These are phyloP conservation scores for Microplitis demolitor DNA, from an alignment of 1,140 invertebrate species.

Conservation along the genomic window DNA sequence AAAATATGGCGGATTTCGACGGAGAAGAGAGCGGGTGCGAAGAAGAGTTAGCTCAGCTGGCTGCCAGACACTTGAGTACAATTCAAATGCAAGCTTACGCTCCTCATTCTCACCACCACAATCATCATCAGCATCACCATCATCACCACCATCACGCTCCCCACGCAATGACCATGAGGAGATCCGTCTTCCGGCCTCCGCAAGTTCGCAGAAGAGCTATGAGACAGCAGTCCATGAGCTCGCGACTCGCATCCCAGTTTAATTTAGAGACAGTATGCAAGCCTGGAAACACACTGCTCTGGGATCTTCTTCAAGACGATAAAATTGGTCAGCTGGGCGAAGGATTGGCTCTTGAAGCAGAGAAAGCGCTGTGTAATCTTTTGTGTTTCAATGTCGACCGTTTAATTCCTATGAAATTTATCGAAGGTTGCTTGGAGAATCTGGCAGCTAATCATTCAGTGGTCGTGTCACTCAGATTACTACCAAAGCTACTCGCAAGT, in stretches of 20 bases:
- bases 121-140: conserved; percentile 27
- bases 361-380: conserved; percentile 87
- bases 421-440: conserved; percentile 92
- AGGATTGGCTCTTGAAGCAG: conserved; percentile 86
- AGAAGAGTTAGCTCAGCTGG: conserved; percentile 82
- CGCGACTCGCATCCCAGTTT: conserved; percentile 61
- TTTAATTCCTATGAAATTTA: conserved; percentile 89
- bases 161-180: conserved; percentile 43
- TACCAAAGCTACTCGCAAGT: conserved; percentile 89
- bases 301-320: conserved; percentile 93
- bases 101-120: conserved; percentile 48
- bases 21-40: conserved; percentile 89
- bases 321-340: conserved; percentile 85
- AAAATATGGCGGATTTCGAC: conserved; percentile 93
- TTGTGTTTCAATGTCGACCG: conserved; percentile 89
- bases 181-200: conserved; percentile 47
- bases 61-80: conserved; percentile 63
- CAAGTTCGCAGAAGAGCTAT: conserved; percentile 36
- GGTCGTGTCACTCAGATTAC: conserved; percentile 82
- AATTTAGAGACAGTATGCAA: conserved; percentile 82
- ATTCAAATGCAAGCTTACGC: conserved; percentile 60
- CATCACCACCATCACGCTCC: conserved; percentile 27
- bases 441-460: conserved; percentile 86
- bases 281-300: conserved; percentile 87
- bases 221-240: conserved; percentile 20